Evolutionary conservation across 1,140 invertebrate species (phyloP).

Genomic region (Trichonephila inaurata): DNA sequence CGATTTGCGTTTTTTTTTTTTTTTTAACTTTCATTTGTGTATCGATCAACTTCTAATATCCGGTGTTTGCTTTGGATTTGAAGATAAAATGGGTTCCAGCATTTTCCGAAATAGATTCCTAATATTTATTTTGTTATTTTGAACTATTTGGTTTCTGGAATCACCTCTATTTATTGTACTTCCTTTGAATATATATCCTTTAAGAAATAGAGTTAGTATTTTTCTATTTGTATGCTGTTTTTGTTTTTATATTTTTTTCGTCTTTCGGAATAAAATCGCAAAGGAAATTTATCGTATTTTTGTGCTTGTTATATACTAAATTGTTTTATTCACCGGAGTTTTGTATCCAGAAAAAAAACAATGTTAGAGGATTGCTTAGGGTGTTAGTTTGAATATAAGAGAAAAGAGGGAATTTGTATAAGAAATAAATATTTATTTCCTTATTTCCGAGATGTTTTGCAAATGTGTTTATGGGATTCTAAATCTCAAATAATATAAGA

Average conservation of each 20-base stretch:
- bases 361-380: too few species aligned
- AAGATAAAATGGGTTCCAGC: not conserved
- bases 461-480: too few species aligned
- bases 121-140: not conserved
- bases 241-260: not conserved
- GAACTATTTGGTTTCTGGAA: not conserved
- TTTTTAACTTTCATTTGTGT: not conserved
- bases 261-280: not conserved
- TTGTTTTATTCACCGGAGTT: not conserved
- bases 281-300: not conserved
- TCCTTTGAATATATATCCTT: not conserved
- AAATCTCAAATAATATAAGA: too few species aligned
- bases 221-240: not conserved
- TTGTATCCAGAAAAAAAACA: too few species aligned
- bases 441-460: too few species aligned
- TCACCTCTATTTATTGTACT: not conserved
- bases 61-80: slow-evolving; percentile 3
- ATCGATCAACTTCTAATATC: slow-evolving; percentile 31
- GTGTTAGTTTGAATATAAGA: too few species aligned
- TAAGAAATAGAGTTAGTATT: too few species aligned
- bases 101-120: not conserved
- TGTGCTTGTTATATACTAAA: not conserved
- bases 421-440: too few species aligned
- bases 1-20: slow-evolving; percentile 36
- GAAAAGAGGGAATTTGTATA: too few species aligned